Base-by-base conservation (phyloP, 1,140 invertebrate genomes). In the Plectrocnemia conspersa region DNA sequence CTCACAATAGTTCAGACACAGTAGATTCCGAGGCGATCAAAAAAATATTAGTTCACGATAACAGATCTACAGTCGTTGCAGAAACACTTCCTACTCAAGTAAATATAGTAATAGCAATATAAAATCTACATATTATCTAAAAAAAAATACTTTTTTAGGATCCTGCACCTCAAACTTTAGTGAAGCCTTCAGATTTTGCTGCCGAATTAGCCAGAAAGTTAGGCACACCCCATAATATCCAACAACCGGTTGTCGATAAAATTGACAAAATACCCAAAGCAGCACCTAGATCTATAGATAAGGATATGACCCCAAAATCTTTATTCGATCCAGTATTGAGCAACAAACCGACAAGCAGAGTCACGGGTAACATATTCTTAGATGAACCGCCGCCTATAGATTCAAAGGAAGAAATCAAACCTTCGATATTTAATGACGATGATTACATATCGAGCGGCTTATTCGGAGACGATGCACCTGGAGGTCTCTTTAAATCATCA, bases 121-220 rank as follows among this genome's bases (percentile, higher is more conserved):
- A n/a, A n/a, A n/a, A n/a, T n/a, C n/a, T n/a, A n/a, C n/a, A n/a
- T n/a, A n/a, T n/a, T n/a, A n/a, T n/a, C n/a, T n/a, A n/a, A n/a
- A n/a, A n/a, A 7, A 29, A 29, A 29, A 9, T 29, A 29, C 13
- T 29, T 9, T 9, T 29, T 29, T 29, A 29, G 7, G n/a, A n/a
- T n/a, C n/a, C n/a, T 18, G 7, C 48, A 36, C 33, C 42, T 32
- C 41, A 54, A 45, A 54, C 41, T 13, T 24, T 33, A 24, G 32
- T 47, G 15, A 64, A 64, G 16, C 66, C 68, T 9, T 68, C 76
- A 0, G 77, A 72, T 59, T 79, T 82, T 63, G 81, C 80, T 0
- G 79, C 80, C 44, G 79, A 82, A 61, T 65, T 84, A 38, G 79
- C 80, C 2, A 75, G 79, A 32, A 74, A 80, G 62, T 65, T 83